Evolutionary conservation across 2,113 vertebrate genomes (phyloP), one percentile per base, ranked within the genome.

Genomic region (Nyctibius bracteatus): DNA sequence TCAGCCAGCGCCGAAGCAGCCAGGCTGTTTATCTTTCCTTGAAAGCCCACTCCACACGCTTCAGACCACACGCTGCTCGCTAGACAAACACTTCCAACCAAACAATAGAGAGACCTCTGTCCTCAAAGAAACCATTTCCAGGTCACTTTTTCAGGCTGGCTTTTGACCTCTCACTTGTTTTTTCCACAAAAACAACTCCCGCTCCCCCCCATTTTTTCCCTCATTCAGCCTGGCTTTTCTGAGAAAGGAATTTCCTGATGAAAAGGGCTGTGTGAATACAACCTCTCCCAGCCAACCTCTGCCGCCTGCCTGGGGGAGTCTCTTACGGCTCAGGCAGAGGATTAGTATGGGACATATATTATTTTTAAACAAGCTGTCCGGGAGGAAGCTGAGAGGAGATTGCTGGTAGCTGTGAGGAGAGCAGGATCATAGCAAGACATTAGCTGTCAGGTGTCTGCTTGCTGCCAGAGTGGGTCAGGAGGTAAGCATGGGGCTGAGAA

Each of bases 191-290:
- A 98, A 98, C 98, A 98, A 97, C 92, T 95, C 91, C 79, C 27
- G 33, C 85, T 95, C 88, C 82, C 95, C 58, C 93, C 65, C 43
- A 47, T n/a, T 61, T 88, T 96, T 73, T 85, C 55, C 92, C 95
- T 96, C 82, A 20, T 90, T 94, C 80, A 54, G 92, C 91, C 59
- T 78, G 77, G 65, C 70, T 97, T 97, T 96, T 95, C 96, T 93
- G 97, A 97, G 97, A 97, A 97, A 98, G 96, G 97, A 96, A 98
- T 98, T 98, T 98, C 98, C 98, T 95, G 86, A 94, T 80, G 75
- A 91, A 86, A 75, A 81, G 89, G 94, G 65, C 88, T 74, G 83
- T 85, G 80, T 93, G 96, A 97, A 93, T 61, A 87, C 95, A 90
- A 71, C 90, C 93, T 96, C 93, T 84, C 82, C 91, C n/a, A 37